A percentile compares a stretch with the other conserved stretches of the same genome.
Conservation (phyloP, 2,113 vertebrate species). For the Mohoua ochrocephala region DNA sequence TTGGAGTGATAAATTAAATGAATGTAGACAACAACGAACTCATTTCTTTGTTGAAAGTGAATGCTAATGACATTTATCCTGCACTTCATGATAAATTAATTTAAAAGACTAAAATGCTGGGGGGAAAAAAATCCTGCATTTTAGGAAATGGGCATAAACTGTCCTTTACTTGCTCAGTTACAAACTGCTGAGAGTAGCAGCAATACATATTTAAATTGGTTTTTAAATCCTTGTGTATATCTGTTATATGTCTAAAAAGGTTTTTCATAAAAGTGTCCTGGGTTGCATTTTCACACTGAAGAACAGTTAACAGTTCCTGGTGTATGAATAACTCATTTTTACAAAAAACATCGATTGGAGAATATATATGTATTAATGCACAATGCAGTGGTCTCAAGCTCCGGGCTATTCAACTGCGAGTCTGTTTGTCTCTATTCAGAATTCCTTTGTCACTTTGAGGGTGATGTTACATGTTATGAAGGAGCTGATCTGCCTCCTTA, state of each 20-base stretch:
- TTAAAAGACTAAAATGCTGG: background rate
- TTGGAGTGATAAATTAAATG: conserved; percentile 21
- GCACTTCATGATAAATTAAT: conserved; percentile 15
- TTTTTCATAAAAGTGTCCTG: background rate
- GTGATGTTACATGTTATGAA: background rate
- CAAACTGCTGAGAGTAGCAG: background rate
- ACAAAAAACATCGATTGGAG: background rate
- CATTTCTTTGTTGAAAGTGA: conserved; percentile 8
- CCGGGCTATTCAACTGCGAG: background rate
- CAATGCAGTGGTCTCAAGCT: background rate
- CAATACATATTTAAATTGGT: background rate
- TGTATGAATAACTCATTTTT: background rate
- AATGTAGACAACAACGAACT: background rate
- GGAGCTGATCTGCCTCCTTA: background rate
- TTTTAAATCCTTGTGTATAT: background rate
- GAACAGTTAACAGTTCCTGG: background rate
- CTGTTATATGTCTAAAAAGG: background rate
- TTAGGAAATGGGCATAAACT: background rate
- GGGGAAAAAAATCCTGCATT: background rate
- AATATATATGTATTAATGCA: background rate
- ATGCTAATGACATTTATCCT: conserved; percentile 20
- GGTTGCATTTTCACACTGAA: background rate
- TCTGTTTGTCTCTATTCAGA: background rate
- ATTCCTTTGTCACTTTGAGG: background rate
- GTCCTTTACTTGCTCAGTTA: background rate